A percentile compares a stretch with the other conserved stretches of the same genome.
Evolutionary conservation across 2,797 vertebrate genomes (phyloP).

Genomic region (Malacoraja senta): DNA sequence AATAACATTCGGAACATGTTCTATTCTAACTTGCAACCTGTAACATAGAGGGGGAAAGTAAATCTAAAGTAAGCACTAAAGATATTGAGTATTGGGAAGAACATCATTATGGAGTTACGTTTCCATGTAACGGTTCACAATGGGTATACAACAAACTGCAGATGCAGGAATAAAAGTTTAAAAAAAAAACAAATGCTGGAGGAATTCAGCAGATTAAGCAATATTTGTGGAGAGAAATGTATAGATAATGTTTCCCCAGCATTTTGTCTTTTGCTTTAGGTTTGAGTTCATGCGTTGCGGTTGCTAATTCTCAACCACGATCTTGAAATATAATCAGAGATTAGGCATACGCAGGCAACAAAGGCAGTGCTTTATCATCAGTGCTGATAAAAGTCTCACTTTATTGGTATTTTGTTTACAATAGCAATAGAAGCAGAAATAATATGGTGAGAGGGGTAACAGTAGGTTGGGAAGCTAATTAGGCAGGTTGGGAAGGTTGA

Average conservation of each 20-base stretch:
- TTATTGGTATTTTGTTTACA: not conserved
- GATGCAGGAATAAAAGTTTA: too few relatives aligned
- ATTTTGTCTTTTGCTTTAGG: too few relatives aligned
- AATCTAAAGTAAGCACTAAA: not conserved
- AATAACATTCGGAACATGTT: not conserved
- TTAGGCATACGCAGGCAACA: not conserved
- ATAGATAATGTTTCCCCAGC: too few relatives aligned
- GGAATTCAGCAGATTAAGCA: too few relatives aligned
- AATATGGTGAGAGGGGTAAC: not conserved
- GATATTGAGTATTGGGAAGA: not conserved
- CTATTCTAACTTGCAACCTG: not conserved
- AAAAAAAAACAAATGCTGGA: too few relatives aligned
- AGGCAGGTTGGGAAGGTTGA: not conserved
- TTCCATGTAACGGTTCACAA: not conserved
- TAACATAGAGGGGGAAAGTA: not conserved
- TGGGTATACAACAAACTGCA: too few relatives aligned
- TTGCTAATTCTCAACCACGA: not conserved
- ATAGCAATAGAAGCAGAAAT: not conserved
- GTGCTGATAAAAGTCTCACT: not conserved
- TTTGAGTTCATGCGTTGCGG: too few relatives aligned
- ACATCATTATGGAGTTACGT: not conserved
- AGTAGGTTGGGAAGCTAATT: not conserved
- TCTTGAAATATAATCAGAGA: not conserved
- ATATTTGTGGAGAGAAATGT: too few relatives aligned
- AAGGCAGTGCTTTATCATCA: too few relatives aligned